Evolutionary conservation across 2,888 invertebrate species (phyloP).

Genomic region (Caenorhabditis sinica): DNA sequence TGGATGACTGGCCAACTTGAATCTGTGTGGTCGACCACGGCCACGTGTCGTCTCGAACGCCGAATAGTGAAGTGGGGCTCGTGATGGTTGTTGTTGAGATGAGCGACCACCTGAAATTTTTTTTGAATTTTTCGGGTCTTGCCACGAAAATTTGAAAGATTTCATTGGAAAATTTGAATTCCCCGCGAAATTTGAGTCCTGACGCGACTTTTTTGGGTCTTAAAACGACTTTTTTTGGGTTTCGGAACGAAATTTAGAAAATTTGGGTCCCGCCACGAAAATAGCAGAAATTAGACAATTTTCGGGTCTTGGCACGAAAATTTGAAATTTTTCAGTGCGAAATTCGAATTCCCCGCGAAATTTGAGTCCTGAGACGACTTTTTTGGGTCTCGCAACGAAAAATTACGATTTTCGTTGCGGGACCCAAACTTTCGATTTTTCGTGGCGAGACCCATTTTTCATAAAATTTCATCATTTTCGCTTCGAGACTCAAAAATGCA

Average conservation of each 20-base stretch:
- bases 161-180: background rate
- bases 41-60: conserved; percentile 36
- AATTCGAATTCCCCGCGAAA: background rate
- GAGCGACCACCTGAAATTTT: background rate
- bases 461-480: background rate
- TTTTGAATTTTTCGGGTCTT: background rate
- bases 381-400: background rate
- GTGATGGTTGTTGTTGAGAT: background rate
- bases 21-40: conserved; percentile 45
- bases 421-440: too few species aligned
- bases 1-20: conserved; percentile 23
- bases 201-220: background rate
- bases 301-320: background rate
- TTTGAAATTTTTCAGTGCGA: background rate
- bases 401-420: too few species aligned
- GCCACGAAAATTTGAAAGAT: background rate
- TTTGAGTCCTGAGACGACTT: background rate
- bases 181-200: background rate
- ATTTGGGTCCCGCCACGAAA: too few species aligned
- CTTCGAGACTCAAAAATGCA: background rate
- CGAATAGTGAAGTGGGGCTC: background rate
- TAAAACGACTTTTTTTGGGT: background rate
- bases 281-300: background rate
- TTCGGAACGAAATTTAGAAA: too few species aligned
- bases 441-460: too few species aligned